Percentiles rank a stretch among this genome's conserved stretches.
phyloP scores from a whole-genome alignment of 2,888 invertebrate species.

The Colletes collaris region DNA sequence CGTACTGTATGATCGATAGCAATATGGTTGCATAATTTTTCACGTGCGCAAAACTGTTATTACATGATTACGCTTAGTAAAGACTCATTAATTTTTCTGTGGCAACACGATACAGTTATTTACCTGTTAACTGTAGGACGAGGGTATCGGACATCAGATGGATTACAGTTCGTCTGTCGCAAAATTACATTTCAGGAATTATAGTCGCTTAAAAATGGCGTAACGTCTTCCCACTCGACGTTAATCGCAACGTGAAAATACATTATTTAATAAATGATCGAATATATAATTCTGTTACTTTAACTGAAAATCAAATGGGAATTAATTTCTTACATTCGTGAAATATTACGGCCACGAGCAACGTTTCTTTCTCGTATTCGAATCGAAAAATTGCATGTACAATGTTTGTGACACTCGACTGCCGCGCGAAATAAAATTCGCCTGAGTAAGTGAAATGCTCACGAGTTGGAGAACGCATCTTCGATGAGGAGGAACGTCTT shows the following conservation, averaged over 20 bases:
- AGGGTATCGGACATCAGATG: too few relatives aligned
- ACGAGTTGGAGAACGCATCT: conserved; percentile 40
- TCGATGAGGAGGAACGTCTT: conserved; percentile 40
- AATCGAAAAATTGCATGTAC: neutral
- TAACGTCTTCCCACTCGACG: too few relatives aligned
- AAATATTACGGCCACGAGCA: neutral
- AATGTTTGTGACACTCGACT: neutral
- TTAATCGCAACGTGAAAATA: too few relatives aligned
- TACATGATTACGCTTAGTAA: conserved; percentile 36
- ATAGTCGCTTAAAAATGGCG: too few relatives aligned
- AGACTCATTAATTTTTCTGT: conserved; percentile 37
- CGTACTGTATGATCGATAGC: neutral
- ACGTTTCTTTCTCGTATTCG: neutral
- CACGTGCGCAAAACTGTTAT: conserved; percentile 22
- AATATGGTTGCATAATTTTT: conserved; percentile 25
- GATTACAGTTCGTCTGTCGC: too few relatives aligned
- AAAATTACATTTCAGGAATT: too few relatives aligned
- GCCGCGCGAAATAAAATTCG: conserved; percentile 18
- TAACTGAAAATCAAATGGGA: neutral
- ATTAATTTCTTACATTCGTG: neutral
- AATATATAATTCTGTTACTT: too few relatives aligned
- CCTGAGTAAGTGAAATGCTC: conserved; percentile 21
- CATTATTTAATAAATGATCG: too few relatives aligned
- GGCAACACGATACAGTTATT: neutral
- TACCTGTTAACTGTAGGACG: too few relatives aligned